Conservation (phyloP, 2,888 invertebrate genomes). For the Apotomis betuletana region DNA sequence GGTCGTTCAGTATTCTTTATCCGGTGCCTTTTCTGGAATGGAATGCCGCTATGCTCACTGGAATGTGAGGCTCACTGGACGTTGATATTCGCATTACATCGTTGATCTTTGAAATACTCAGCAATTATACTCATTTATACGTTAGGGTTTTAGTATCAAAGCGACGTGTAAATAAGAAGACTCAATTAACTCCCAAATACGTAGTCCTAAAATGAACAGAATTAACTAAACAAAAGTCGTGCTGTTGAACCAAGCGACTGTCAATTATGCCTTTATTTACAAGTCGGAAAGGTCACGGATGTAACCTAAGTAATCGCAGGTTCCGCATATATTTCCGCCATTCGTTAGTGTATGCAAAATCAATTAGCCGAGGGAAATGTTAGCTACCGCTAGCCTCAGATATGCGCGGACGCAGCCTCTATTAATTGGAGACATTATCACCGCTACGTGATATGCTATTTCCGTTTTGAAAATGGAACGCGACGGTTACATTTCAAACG, state of each 20-base stretch:
- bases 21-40: no score
- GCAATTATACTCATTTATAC: no score
- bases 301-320: constrained; percentile 46
- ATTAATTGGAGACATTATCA: constrained; percentile 63
- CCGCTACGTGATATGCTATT: constrained; percentile 56
- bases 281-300: constrained; percentile 51
- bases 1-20: no score
- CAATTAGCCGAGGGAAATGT: constrained; percentile 67
- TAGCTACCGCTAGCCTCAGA: constrained; percentile 46
- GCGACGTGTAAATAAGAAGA: not conserved
- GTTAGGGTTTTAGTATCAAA: no score
- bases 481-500: constrained; percentile 23
- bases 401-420: constrained; percentile 43
- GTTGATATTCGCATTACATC: no score
- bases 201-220: not conserved
- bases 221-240: constrained; percentile 12
- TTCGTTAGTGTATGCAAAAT: constrained; percentile 62
- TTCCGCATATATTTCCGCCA: constrained; percentile 50
- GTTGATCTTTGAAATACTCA: no score
- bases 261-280: constrained; percentile 40
- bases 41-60: no score
- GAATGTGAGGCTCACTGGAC: no score
- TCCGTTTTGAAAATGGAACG: constrained; percentile 46
- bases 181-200: not conserved
- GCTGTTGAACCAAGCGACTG: constrained; percentile 13